Evolutionary conservation across 2,888 invertebrate genomes (phyloP), one percentile per base, ranked within the genome.

Genomic region (Mimachlamys varia): DNA sequence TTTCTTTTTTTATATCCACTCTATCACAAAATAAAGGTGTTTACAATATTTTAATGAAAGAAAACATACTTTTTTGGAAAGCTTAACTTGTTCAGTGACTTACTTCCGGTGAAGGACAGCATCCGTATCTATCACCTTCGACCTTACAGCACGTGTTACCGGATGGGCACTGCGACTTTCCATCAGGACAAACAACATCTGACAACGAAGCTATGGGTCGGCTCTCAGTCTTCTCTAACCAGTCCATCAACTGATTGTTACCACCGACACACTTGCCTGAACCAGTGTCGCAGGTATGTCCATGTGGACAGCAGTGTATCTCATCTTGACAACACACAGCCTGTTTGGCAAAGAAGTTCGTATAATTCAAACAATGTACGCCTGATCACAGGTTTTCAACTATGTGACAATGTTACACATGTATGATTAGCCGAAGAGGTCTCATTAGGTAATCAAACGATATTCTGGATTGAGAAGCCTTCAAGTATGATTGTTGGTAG

Each of bases 281-380:
- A 22, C 58, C 19, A 22, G 90, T 76, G 88, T 93, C 93, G 93
- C 92, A 92, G 49, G 92, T 88, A 93, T 92, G 91, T 89, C 92
- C 88, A n/a, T n/a, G n/a, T 12, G 93, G 94, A 91, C 96, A 96
- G 89, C 96, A 96, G 88, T 96, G 96, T 5, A 92, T 88, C 15
- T 92, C 87, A 89, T 96, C 95, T 27, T 89, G 89, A 92, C 96
- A 96, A 89, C 96, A 96, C 0, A 94, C 94, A 89, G 95, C 94
- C 93, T 94, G 91, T 88, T 87, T 55, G 50, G 17, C 27, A 27
- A 44, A 88, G 17, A 22, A 4, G 12, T 13, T 62, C 17, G n/a
- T n/a, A n/a, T n/a, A 58, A 10, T 53, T 53, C 44, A 44, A 44
- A 44, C 44, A 44, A 44, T 7, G 7, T 7, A 44, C 7, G 44